A percentile compares a stretch with the other conserved stretches of the same genome.
These are phyloP conservation scores for Sacculina carcini DNA, from an alignment of 2,888 invertebrate species.

Conservation along the genomic window DNA sequence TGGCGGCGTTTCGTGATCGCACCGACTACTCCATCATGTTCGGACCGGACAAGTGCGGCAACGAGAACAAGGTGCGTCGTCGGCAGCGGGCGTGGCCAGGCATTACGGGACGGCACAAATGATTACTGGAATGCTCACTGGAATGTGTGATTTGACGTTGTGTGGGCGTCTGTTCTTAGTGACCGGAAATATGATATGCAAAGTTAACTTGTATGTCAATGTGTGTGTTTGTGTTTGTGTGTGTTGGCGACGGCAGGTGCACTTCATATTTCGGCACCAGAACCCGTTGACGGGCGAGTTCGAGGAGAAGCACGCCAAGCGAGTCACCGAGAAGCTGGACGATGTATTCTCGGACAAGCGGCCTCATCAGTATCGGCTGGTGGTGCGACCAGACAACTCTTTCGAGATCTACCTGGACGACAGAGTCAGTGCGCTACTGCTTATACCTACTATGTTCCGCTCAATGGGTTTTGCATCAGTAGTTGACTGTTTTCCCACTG, in stretches of 20 bases:
- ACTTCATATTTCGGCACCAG: slow-evolving; percentile 74
- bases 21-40: slow-evolving; percentile 98
- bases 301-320: slow-evolving; percentile 81
- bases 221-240: neutral
- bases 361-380: slow-evolving; percentile 59
- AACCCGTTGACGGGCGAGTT: slow-evolving; percentile 72
- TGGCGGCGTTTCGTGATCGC: slow-evolving; percentile 65
- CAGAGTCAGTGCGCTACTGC: slow-evolving; percentile 21
- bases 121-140: no score
- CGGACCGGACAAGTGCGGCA: slow-evolving; percentile 97
- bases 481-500: no score
- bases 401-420: slow-evolving; percentile 60
- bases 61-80: slow-evolving; percentile 60
- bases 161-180: no score
- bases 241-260: slow-evolving; percentile 25
- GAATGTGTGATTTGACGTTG: no score
- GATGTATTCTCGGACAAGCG: slow-evolving; percentile 74
- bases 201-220: neutral
- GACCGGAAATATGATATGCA: no score
- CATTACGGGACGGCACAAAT: neutral
- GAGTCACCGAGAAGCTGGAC: slow-evolving; percentile 22
- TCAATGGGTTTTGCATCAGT: no score
- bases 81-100: no score
- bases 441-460: no score
- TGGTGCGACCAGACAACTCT: slow-evolving; percentile 47